Conservation (phyloP, 1,140 invertebrate genomes). For the Drosophila novamexicana region DNA sequence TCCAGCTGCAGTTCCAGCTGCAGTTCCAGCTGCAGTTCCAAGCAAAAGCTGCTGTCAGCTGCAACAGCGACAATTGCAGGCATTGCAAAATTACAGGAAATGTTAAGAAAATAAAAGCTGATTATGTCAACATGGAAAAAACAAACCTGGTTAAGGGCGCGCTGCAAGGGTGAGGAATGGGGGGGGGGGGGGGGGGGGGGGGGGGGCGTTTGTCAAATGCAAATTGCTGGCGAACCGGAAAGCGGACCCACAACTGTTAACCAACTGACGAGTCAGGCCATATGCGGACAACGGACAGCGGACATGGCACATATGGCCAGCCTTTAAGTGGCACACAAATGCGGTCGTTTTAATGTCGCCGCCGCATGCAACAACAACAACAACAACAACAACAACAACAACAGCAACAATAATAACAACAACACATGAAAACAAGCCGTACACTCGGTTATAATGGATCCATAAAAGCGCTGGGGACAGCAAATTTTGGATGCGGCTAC, state of each 20-base stretch:
- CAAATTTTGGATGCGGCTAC: constrained; percentile 6
- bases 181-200: not conserved
- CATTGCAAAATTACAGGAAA: not conserved
- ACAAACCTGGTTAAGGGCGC: not conserved
- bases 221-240: constrained; percentile 29
- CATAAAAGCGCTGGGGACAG: constrained; percentile 4
- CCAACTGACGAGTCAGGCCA: constrained; percentile 21
- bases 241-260: constrained; percentile 14
- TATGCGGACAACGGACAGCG: constrained; percentile 3
- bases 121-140: constrained; percentile 7
- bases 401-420: not conserved
- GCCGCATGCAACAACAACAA: constrained; percentile 30
- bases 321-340: constrained; percentile 41
- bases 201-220: not conserved
- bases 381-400: not conserved
- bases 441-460: constrained; percentile 9
- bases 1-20: not conserved
- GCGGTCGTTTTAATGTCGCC: constrained; percentile 36
- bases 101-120: constrained; percentile 43
- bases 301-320: constrained; percentile 43
- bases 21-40: not conserved
- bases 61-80: constrained; percentile 24
- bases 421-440: not conserved
- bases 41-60: constrained; percentile 14
- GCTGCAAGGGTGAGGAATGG: not conserved